Evolutionary conservation across 2,888 invertebrate species (phyloP), one percentile per base, ranked within the genome.

Genomic region (Apodemia mormo): DNA sequence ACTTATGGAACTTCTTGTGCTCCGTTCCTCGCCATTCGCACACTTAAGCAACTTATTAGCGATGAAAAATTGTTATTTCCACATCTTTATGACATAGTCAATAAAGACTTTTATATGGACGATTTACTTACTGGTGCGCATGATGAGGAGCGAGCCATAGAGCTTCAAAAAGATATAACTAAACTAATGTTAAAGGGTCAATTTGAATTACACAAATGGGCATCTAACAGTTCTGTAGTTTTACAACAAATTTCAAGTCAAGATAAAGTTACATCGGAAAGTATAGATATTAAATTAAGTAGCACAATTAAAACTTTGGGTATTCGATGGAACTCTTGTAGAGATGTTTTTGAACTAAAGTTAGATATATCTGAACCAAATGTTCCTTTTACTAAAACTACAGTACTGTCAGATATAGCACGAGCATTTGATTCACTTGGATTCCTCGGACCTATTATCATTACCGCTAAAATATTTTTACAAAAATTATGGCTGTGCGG

Each of bases 151-250:
- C 67, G 33, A 70, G 67, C 64, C 72, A 72, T 12, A 43, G 68
- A 64, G 68, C 70, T n/a, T 37, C 74, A 12, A 14, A 70, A 65
- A 54, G 70, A 72, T 8, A 68, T 45, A 68, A 67, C 64, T 66
- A 66, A 66, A 67, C 65, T n/a, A 52, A 33, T 12, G 45, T 45
- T 45, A 45, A 45, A 45, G 12, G 72, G 40, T 65, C 66, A 52
- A 65, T 71, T 45, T 65, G 33, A 43, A 1, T 37, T 73, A 33
- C 74, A 72, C 12, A 76, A 76, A 49, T 76, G 74, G 76, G 37
- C 67, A 9, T 72, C 71, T 49, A 76, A 76, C 65, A 72, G 72
- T 73, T 45, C 45, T 45, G 45, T 45, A 45, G 12, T 45, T 45
- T 45, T 45, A 45, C 45, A 12, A 45, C 12, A 45, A 45, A 45